phyloP scores from a whole-genome alignment of 2,888 invertebrate genomes.

The Erebia epiphron region DNA sequence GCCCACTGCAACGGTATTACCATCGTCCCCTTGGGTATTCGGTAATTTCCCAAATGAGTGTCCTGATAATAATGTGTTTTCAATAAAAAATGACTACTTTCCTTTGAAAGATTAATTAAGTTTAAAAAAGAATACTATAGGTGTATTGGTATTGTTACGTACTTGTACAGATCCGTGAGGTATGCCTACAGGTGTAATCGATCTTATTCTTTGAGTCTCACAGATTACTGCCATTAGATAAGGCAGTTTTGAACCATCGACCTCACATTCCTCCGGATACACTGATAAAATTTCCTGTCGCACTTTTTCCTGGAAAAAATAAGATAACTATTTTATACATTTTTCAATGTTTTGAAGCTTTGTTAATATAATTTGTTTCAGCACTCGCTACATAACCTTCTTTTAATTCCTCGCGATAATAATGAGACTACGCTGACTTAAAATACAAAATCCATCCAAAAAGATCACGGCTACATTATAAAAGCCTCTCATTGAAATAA shows the following conservation, averaged over 20 bases:
- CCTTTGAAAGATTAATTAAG: too few relatives aligned
- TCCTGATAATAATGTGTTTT: slow-evolving; percentile 62
- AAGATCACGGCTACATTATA: too few relatives aligned
- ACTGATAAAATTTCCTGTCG: slow-evolving; percentile 79
- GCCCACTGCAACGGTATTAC: slow-evolving; percentile 92
- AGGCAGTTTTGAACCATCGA: slow-evolving; percentile 81
- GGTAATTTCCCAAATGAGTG: slow-evolving; percentile 83
- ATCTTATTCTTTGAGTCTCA: slow-evolving; percentile 90
- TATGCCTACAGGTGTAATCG: slow-evolving; percentile 92
- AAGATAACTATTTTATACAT: not conserved
- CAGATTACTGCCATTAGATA: slow-evolving; percentile 88
- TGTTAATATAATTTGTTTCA: too few relatives aligned
- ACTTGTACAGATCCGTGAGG: slow-evolving; percentile 88
- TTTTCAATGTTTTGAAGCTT: not conserved
- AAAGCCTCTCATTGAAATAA: too few relatives aligned
- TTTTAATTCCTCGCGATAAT: too few relatives aligned
- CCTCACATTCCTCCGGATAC: slow-evolving; percentile 79
- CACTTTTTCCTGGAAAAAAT: slow-evolving; percentile 79
- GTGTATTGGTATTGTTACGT: slow-evolving; percentile 26
- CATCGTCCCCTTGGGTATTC: slow-evolving; percentile 87
- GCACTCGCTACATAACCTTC: too few relatives aligned
- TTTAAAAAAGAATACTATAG: too few relatives aligned
- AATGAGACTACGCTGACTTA: too few relatives aligned
- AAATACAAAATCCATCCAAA: too few relatives aligned
- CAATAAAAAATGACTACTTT: not conserved